phyloP scores from a whole-genome alignment of 2,888 invertebrate genomes.

The Danaus chrysippus region DNA sequence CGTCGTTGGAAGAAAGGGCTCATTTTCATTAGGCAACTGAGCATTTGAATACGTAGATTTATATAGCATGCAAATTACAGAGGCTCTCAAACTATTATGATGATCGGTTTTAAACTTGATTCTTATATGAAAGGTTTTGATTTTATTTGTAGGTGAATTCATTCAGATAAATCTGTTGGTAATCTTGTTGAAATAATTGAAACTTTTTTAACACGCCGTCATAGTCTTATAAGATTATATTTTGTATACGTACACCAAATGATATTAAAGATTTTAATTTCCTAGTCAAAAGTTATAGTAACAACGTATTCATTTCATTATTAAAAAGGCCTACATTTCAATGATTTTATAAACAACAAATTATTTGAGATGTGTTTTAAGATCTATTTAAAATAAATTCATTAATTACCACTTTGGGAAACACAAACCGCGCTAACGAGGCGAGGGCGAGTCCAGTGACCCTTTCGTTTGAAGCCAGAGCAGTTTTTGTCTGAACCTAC shows the following conservation, averaged over 20 bases:
- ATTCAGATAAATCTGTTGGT: too few species aligned
- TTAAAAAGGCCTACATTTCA: background rate
- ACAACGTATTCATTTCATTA: too few species aligned
- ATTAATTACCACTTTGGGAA: slow-evolving; percentile 42
- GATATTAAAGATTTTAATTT: too few species aligned
- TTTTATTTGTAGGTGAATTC: too few species aligned
- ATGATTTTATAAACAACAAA: background rate
- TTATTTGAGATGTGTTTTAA: background rate
- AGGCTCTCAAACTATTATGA: slow-evolving; percentile 49
- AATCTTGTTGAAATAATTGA: too few species aligned
- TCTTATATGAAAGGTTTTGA: background rate
- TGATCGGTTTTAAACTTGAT: slow-evolving; percentile 5
- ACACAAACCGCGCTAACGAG: slow-evolving; percentile 51
- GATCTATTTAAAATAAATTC: background rate
- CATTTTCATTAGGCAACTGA: slow-evolving; percentile 74
- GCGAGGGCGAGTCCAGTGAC: slow-evolving; percentile 54
- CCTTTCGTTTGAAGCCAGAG: slow-evolving; percentile 65
- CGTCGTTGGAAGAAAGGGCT: slow-evolving; percentile 71
- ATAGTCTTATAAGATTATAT: too few species aligned
- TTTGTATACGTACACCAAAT: too few species aligned
- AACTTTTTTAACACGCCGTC: too few species aligned
- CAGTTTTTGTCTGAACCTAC: slow-evolving; percentile 66
- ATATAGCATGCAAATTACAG: slow-evolving; percentile 48
- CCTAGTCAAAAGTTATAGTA: too few species aligned
- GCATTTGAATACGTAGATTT: slow-evolving; percentile 61